These are phyloP conservation scores for Typhlomys cinereus DNA, from an alignment of 2,113 vertebrate genomes.

Conservation along the genomic window DNA sequence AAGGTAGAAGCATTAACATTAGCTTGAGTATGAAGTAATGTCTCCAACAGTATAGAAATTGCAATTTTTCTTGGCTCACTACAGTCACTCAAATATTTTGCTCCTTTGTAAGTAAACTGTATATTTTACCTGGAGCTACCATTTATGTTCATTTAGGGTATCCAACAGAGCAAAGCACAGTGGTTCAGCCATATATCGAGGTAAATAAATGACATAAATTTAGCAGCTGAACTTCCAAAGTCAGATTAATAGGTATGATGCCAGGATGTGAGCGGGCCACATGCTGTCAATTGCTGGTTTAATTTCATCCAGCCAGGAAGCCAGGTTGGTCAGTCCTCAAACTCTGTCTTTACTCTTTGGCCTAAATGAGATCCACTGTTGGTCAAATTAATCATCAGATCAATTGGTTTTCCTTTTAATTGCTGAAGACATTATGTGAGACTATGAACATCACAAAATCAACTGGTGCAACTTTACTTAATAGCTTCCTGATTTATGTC, in stretches of 20 bases:
- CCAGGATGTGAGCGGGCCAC: not conserved
- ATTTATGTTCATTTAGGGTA: slow-evolving; percentile 13
- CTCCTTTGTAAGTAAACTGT: not conserved
- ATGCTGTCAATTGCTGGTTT: slow-evolving; percentile 33
- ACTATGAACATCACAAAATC: not conserved
- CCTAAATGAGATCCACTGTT: slow-evolving; percentile 33
- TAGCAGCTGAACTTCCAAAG: slow-evolving; percentile 46
- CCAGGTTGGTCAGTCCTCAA: slow-evolving; percentile 17
- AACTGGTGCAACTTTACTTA: not conserved
- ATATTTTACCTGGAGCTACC: not conserved
- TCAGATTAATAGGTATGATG: not conserved
- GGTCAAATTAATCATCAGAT: slow-evolving; percentile 43
- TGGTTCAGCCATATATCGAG: not conserved
- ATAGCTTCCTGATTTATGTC: slow-evolving; percentile 53
- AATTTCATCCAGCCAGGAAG: slow-evolving; percentile 19
- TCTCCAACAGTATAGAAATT: slow-evolving; percentile 41
- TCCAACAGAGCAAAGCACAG: not conserved
- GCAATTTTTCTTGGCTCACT: not conserved
- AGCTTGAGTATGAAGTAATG: not conserved
- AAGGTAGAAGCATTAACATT: slow-evolving; percentile 49
- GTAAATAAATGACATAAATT: slow-evolving; percentile 24
- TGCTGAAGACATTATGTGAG: slow-evolving; percentile 28
- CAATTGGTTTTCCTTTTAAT: slow-evolving; percentile 23
- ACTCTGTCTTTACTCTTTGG: slow-evolving; percentile 13
- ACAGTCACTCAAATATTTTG: not conserved